phyloP scores from a whole-genome alignment of 2,888 invertebrate species.

The Incurvaria masculella region DNA sequence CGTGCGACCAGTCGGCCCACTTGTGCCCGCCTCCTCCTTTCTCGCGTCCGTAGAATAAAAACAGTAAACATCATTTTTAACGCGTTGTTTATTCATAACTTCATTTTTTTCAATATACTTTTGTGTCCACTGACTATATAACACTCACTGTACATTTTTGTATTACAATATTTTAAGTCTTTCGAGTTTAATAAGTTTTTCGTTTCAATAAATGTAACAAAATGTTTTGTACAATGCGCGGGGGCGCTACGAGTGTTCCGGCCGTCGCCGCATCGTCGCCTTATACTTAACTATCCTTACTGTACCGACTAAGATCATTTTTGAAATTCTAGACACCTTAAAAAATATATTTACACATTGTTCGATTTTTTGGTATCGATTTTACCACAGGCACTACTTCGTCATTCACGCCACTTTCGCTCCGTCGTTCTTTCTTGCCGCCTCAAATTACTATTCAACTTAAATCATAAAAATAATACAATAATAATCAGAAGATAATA shows the following conservation, averaged over 20 bases:
- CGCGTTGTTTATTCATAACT: slow-evolving; percentile 55
- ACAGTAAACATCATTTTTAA: slow-evolving; percentile 42
- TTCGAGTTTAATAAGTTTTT: slow-evolving; percentile 50
- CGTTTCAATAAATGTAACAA: slow-evolving; percentile 52
- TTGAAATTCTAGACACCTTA: slow-evolving; percentile 36
- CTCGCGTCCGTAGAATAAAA: too few relatives aligned
- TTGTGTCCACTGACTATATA: slow-evolving; percentile 59
- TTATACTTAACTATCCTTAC: slow-evolving; percentile 45
- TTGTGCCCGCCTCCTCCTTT: not conserved
- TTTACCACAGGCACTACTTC: slow-evolving; percentile 47
- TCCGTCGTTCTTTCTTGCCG: slow-evolving; percentile 33
- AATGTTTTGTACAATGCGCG: slow-evolving; percentile 56
- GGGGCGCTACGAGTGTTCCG: slow-evolving; percentile 40
- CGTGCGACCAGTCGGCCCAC: slow-evolving; percentile 1
- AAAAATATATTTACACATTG: slow-evolving; percentile 54
- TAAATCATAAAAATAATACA: slow-evolving; percentile 52
- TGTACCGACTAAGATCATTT: slow-evolving; percentile 43
- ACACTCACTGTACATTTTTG: slow-evolving; percentile 58
- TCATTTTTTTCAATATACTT: slow-evolving; percentile 53
- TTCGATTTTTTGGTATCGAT: slow-evolving; percentile 57
- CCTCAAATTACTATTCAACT: slow-evolving; percentile 48
- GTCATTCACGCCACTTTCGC: slow-evolving; percentile 34
- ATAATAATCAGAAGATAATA: slow-evolving; percentile 44
- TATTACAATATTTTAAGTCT: slow-evolving; percentile 56
- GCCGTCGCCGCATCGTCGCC: slow-evolving; percentile 46